Evolutionary conservation across 2,797 vertebrate species (phyloP).

Genomic region (Catharus ustulatus): DNA sequence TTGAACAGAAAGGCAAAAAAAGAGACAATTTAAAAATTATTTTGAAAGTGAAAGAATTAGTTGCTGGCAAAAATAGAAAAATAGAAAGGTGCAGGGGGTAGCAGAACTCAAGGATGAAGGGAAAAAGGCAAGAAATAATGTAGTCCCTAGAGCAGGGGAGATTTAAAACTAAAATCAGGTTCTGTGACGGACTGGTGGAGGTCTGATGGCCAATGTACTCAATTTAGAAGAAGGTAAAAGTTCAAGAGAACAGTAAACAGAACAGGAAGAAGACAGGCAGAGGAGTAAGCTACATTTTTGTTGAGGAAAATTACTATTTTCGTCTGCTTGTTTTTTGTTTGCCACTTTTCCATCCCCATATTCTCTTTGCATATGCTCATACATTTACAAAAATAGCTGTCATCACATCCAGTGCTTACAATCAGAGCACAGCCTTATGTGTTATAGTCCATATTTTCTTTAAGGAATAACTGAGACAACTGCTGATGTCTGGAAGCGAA

Average conservation of each 20-base stretch:
- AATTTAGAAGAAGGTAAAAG: background rate
- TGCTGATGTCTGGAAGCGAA: background rate
- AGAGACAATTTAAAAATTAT: background rate
- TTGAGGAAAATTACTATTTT: background rate
- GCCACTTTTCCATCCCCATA: background rate
- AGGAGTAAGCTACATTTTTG: background rate
- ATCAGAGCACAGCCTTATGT: background rate
- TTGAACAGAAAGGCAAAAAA: background rate
- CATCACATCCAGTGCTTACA: background rate
- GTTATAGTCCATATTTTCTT: background rate
- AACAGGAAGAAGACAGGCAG: background rate
- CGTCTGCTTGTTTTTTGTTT: background rate
- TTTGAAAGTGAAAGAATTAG: background rate
- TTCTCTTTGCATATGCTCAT: background rate
- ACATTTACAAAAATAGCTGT: constrained; percentile 14
- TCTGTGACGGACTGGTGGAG: background rate
- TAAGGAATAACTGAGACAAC: background rate
- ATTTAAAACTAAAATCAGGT: background rate
- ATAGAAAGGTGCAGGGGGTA: background rate
- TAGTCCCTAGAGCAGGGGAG: background rate
- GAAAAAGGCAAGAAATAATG: background rate
- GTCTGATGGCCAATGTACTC: background rate
- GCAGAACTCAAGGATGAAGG: background rate
- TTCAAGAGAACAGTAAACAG: background rate
- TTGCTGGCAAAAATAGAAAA: background rate